Evolutionary conservation across 2,888 invertebrate genomes (phyloP).

Genomic region (Nycteola revayana): DNA sequence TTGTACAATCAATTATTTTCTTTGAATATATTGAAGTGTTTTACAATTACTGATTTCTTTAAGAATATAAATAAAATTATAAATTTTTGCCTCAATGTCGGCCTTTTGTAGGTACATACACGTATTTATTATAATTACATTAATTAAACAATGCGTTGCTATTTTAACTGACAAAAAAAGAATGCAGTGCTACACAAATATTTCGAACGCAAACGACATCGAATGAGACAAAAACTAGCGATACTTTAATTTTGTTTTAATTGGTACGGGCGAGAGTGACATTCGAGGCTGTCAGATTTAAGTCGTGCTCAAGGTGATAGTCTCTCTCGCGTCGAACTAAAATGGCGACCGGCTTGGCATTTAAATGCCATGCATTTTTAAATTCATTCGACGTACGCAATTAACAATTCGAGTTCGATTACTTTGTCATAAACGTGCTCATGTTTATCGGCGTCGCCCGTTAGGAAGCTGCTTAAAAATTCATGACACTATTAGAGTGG

Average conservation of each 20-base stretch:
- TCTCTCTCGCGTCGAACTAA: slow-evolving; percentile 72
- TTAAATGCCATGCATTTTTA: slow-evolving; percentile 82
- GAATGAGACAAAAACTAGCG: slow-evolving; percentile 50
- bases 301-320: slow-evolving; percentile 79
- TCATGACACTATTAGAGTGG: slow-evolving; percentile 51
- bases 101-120: too few species aligned
- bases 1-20: too few species aligned
- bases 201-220: slow-evolving; percentile 27
- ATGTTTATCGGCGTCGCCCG: slow-evolving; percentile 50
- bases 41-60: too few species aligned
- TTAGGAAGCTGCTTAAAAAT: slow-evolving; percentile 62
- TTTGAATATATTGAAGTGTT: too few species aligned
- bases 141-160: slow-evolving; percentile 4
- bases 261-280: slow-evolving; percentile 72
- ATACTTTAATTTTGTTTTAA: slow-evolving; percentile 67
- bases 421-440: slow-evolving; percentile 71
- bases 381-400: slow-evolving; percentile 73
- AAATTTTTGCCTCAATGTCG: too few species aligned
- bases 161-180: slow-evolving; percentile 9
- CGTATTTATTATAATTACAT: slow-evolving; percentile 1
- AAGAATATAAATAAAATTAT: too few species aligned
- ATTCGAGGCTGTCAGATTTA: slow-evolving; percentile 81
- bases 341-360: slow-evolving; percentile 78
- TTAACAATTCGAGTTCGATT: slow-evolving; percentile 75
- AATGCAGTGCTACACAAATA: slow-evolving; percentile 14